phyloP scores from a whole-genome alignment of 2,113 vertebrate genomes.

The Rhea americana region DNA sequence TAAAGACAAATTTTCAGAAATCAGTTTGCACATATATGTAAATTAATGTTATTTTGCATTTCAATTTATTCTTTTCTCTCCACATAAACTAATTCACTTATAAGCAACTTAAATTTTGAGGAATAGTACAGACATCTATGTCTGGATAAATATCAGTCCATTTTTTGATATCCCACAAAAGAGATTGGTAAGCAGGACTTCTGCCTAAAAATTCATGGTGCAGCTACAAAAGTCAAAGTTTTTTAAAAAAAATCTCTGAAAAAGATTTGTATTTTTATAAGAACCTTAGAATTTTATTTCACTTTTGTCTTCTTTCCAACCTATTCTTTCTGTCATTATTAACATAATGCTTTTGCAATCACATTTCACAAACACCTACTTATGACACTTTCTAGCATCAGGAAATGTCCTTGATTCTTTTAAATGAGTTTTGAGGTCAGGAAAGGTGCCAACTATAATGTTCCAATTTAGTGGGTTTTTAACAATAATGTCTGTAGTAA shows the following conservation, averaged over 20 bases:
- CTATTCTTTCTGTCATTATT: background rate
- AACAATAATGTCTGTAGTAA: background rate
- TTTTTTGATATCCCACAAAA: background rate
- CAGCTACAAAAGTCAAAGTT: background rate
- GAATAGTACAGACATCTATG: background rate
- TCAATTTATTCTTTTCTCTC: background rate
- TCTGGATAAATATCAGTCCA: background rate
- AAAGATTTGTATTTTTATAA: background rate
- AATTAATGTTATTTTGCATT: background rate
- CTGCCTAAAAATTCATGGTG: background rate
- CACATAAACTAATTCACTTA: background rate
- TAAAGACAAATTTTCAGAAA: background rate
- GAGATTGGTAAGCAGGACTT: background rate
- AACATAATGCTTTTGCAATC: background rate
- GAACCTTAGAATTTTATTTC: background rate
- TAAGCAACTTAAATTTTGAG: background rate
- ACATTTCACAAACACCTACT: background rate
- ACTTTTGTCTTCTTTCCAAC: background rate
- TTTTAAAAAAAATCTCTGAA: background rate
- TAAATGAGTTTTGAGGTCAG: background rate
- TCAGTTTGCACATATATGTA: background rate
- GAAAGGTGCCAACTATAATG: background rate
- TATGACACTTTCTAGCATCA: background rate
- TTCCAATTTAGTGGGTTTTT: background rate
- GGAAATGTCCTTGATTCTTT: background rate